Base-by-base conservation (phyloP, 2,888 invertebrate genomes). In the Lepidonotus clava region DNA sequence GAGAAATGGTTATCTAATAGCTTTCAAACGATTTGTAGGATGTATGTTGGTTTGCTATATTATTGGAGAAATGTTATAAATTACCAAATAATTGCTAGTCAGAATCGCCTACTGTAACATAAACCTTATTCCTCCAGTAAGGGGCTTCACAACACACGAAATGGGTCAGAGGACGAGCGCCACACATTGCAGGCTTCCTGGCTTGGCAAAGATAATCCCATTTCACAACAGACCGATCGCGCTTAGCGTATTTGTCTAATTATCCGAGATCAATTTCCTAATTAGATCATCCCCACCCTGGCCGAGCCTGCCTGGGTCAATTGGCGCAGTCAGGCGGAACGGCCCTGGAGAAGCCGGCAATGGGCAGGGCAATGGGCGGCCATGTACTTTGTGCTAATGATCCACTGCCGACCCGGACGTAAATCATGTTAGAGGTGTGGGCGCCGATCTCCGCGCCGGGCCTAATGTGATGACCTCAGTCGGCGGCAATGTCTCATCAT, bases 201-300 rank as follows among this genome's bases (percentile, higher is more conserved):
- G 61, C 28, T 61, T 61, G 36, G 36, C 21, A 34, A 11, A 71
- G 71, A 61, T 71, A 71, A 71, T 71, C 71, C 71, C 71, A 71
- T 71, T 71, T 71, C 71, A 71, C 71, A 38, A 71, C 71, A 38
- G 71, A 36, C 71, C 71, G 71, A 71, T 71, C 36, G 36, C 71
- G 71, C 38, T 71, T 38, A 71, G 71, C 71, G 34, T 71, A 71
- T 71, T 71, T 71, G 71, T 71, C 71, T 71, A 71, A 71, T 71
- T 71, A 71, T 71, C 71, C 71, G 8, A 71, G 71, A 71, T 71
- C 71, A 71, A 71, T 71, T 71, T 38, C 71, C 71, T 71, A 71
- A 71, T 71, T 71, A 71, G 71, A 71, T 71, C 71, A 71, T 34
- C 71, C 71, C 21, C 14, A 38, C 38, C n/a, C 36, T 71, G 36